These are phyloP conservation scores for Cephus spinipes DNA, from an alignment of 2,888 invertebrate genomes.

Conservation along the genomic window DNA sequence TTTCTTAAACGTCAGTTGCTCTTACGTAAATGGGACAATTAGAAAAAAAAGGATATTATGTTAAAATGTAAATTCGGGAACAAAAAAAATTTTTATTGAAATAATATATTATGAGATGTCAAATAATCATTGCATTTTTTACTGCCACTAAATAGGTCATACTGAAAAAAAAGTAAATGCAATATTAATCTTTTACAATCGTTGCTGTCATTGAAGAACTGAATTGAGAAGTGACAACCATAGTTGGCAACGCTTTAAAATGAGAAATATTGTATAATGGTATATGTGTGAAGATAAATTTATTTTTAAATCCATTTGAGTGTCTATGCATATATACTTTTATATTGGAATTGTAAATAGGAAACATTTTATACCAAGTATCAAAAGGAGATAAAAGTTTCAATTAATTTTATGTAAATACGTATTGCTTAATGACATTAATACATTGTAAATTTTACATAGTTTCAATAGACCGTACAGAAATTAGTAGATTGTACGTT, in stretches of 20 bases:
- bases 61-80: background rate
- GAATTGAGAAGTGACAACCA: background rate
- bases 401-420: background rate
- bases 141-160: background rate
- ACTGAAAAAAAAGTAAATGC: background rate
- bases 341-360: background rate
- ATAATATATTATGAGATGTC: no score
- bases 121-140: background rate
- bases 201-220: background rate
- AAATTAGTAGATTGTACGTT: background rate
- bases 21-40: background rate
- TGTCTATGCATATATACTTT: background rate
- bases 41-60: background rate
- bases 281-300: background rate
- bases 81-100: background rate
- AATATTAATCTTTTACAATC: background rate
- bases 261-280: background rate
- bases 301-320: background rate
- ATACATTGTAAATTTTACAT: background rate
- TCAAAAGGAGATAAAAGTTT: background rate
- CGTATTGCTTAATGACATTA: background rate
- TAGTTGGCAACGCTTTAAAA: background rate
- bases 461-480: background rate
- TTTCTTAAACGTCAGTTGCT: background rate
- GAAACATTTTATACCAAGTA: background rate